These are phyloP conservation scores for Spodoptera littoralis DNA, from an alignment of 2,888 invertebrate genomes.

Conservation along the genomic window DNA sequence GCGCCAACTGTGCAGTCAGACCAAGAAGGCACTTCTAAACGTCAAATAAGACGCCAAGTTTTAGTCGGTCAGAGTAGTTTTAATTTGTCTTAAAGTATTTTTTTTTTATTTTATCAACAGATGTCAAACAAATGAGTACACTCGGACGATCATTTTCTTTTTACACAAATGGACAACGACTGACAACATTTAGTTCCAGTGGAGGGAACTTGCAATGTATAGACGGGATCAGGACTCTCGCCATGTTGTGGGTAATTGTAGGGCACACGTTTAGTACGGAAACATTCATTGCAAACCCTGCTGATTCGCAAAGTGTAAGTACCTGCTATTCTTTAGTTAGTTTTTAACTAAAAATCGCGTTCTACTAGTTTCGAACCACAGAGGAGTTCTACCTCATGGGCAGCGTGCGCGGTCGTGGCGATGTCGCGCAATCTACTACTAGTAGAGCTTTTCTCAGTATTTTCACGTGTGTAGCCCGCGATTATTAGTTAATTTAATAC, in stretches of 20 bases:
- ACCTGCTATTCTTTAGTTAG: too few relatives aligned
- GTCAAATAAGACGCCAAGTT: too few relatives aligned
- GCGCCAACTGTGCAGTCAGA: too few relatives aligned
- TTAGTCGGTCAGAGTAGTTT: neutral
- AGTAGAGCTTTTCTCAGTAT: too few relatives aligned
- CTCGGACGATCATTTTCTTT: slow-evolving; percentile 61
- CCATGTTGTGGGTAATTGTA: slow-evolving; percentile 80
- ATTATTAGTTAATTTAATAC: too few relatives aligned
- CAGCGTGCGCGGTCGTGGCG: too few relatives aligned
- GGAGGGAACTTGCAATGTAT: slow-evolving; percentile 72
- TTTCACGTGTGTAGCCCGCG: too few relatives aligned
- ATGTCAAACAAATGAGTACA: slow-evolving; percentile 52
- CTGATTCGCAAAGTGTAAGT: slow-evolving; percentile 41
- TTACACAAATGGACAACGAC: slow-evolving; percentile 72
- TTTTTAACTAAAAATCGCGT: too few relatives aligned
- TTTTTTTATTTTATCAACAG: slow-evolving; percentile 53
- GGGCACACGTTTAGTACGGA: slow-evolving; percentile 67
- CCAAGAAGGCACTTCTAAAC: too few relatives aligned
- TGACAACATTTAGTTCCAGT: slow-evolving; percentile 64
- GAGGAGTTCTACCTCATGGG: too few relatives aligned
- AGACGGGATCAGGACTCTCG: slow-evolving; percentile 77
- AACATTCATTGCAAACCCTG: slow-evolving; percentile 44
- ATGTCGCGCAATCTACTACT: too few relatives aligned
- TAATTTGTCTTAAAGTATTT: neutral
- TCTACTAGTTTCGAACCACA: too few relatives aligned